Base-by-base conservation (phyloP, 1,140 invertebrate species). In the Brachionus sp. region DNA sequence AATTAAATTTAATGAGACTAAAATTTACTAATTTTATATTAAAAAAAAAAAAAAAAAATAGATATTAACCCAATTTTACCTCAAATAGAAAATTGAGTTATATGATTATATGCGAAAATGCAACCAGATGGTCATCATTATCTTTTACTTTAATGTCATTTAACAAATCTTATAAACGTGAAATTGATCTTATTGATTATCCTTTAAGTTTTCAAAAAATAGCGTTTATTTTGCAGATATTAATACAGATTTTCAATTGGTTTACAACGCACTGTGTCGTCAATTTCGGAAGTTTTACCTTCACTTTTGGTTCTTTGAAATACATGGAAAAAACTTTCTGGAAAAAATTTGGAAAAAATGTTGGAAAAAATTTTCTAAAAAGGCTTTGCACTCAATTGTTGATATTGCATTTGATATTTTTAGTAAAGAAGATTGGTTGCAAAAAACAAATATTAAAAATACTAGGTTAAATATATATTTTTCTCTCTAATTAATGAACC, bases 331-430 rank as follows among this genome's bases (percentile, higher is more conserved):
- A 66, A 66, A 66, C 25, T 66, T 29, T 66, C 62, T 66, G 62
- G 62, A 25, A 66, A n/a, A n/a, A n/a, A n/a, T n/a, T 66, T 66
- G 62, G 62, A 66, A 66, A 33, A 66, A 66, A 29, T 29, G 23
- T 29, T 23, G 7, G 12, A 25, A 66, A 66, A 25, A 66, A 29
- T 66, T 66, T 29, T 66, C 62, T 13, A 66, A 25, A 33, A 66
- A 66, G 12, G 62, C 25, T 66, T 25, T 33, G 12, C 12, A 33
- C 12, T 66, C 62, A 25, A 29, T 66, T 7, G 19, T 25, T 66
- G 62, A 66, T 29, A 25, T 29, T 33, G 62, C 62, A 6, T 66
- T 33, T 6, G 19, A 35, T 25, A 66, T 66, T 66, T 13, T 66
- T 62, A 25, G 53, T 62, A 62, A 62, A 62, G 53, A 62, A 23